phyloP scores from a whole-genome alignment of 2,888 invertebrate species.

The Muschampia plurimacula region DNA sequence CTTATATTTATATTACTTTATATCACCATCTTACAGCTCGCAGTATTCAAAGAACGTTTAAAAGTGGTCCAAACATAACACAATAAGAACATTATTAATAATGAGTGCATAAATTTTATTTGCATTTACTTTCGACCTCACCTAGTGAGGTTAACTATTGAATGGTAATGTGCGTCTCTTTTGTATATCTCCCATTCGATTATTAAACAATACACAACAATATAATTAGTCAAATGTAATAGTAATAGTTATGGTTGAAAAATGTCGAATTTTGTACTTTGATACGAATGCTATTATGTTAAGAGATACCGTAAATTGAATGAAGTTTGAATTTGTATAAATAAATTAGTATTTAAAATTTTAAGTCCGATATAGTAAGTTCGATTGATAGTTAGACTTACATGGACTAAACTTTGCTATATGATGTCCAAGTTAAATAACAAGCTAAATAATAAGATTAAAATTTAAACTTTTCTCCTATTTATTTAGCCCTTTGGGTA shows the following conservation, averaged over 20 bases:
- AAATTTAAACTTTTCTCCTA: neutral
- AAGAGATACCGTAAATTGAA: constrained; percentile 31
- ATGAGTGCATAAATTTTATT: constrained; percentile 15
- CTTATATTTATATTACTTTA: constrained; percentile 55
- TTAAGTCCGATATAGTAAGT: constrained; percentile 27
- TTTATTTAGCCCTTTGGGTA: constrained; percentile 2
- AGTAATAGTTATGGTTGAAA: constrained; percentile 21
- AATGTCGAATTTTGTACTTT: constrained; percentile 35
- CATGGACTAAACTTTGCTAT: neutral
- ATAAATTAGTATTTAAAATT: constrained; percentile 35
- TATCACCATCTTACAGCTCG: constrained; percentile 13
- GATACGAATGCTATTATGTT: constrained; percentile 34
- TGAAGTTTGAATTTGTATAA: constrained; percentile 35
- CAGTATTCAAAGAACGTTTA: constrained; percentile 24
- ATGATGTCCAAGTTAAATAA: constrained; percentile 3
- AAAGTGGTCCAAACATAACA: constrained; percentile 34
- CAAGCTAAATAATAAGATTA: constrained; percentile 5
- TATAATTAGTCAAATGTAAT: constrained; percentile 15
- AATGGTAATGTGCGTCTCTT: constrained; percentile 25
- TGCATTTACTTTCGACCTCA: constrained; percentile 31
- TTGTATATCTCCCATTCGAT: constrained; percentile 12
- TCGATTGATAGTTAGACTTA: neutral
- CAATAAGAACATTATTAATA: constrained; percentile 17
- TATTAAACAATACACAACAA: constrained; percentile 16
- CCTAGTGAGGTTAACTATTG: constrained; percentile 12